Evolutionary conservation across 2,113 vertebrate species (phyloP), one percentile per base, ranked within the genome.

Genomic region (Sisor rabdophorus): DNA sequence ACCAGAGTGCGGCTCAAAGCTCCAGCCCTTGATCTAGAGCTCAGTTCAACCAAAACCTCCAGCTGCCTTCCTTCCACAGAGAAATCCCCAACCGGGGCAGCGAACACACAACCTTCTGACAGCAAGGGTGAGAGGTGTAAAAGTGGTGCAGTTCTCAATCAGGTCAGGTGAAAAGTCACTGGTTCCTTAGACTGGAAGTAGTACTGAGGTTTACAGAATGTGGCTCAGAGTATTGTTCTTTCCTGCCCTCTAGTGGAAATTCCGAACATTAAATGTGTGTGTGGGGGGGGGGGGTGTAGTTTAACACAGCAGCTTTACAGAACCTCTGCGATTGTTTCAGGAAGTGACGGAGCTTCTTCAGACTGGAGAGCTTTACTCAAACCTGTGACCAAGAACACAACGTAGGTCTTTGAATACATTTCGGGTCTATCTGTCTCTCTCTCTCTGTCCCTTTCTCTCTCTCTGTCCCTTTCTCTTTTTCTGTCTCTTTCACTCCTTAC

Each of bases 281-380:
- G 54, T 22, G 20, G 1, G 8, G 20, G 16, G 2, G 19, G 0
- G 20, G 30, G 16, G 26, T 9, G 20, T n/a, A 44, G 28, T 4
- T 15, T 67, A 0, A 13, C 28, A 11, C 10, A 7, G 16, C 3
- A 8, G 7, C n/a, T 28, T 52, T 10, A 53, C 65, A 15, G 8
- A 8, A 36, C 40, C 28, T 0, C 22, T 65, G n/a, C n/a, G 61
- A 1, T 24, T 13, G 50, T 20, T 30, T 80, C 79, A 84, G 88
- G 86, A 36, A 83, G 26, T 0, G 64, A 63, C 30, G 87, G 81
- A 1, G 77, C 86, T 22, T 96, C 95, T 0, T 87, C 89, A 4
- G 92, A 89, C 1, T 98, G 97, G 96, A 92, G 95, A 80, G 87
- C 91, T 0, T 92, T n/a, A 15, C 76, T 98, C 81, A 98, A 94